Evolutionary conservation across 2,113 vertebrate species (phyloP), one percentile per base, ranked within the genome.

Genomic region (Gymnarchus niloticus): DNA sequence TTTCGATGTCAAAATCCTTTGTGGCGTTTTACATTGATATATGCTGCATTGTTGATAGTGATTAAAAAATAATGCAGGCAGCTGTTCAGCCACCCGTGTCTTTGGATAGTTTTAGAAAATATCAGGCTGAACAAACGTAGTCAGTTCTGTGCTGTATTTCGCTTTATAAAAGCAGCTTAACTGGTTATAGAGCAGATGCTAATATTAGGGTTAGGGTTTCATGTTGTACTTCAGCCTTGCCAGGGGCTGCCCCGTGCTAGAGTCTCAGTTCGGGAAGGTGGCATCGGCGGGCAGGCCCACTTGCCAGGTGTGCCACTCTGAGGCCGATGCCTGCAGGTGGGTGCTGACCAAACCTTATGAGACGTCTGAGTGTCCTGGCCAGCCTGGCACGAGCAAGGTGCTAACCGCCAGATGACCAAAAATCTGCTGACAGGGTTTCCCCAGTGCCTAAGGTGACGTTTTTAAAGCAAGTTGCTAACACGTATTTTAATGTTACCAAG

Each of bases 401-500:
- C n/a, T n/a, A 54, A 17, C 81, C 14, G 23, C 21, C 6, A 19
- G 46, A 48, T n/a, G 46, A 19, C 41, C 41, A 46, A 17, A n/a
- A 23, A 86, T 87, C 86, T 84, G 88, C 82, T 4, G 83, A 86
- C 85, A 90, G 84, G 88, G 84, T 87, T 87, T 85, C 86, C 78
- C 61, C 90, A 88, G 90, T 90, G 89, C 57, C 86, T 86, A 37
- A 83, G 51, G 51, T 19, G n/a, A n/a, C 2, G 3, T 23, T 7
- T n/a, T 8, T 25, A 65, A n/a, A 4, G 25, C 59, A 44, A 3
- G 33, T 1, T 21, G 41, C 23, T 83, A 81, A 56, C n/a, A 17
- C 19, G 21, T 76, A 77, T 88, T 91, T 41, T 91, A 90, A 87
- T 89, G 84, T 90, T 87, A 80, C 85, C 78, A 86, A 88, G 89